Evolutionary conservation across 1,140 invertebrate species (phyloP).

Genomic region (Atopsyche davidsoni): DNA sequence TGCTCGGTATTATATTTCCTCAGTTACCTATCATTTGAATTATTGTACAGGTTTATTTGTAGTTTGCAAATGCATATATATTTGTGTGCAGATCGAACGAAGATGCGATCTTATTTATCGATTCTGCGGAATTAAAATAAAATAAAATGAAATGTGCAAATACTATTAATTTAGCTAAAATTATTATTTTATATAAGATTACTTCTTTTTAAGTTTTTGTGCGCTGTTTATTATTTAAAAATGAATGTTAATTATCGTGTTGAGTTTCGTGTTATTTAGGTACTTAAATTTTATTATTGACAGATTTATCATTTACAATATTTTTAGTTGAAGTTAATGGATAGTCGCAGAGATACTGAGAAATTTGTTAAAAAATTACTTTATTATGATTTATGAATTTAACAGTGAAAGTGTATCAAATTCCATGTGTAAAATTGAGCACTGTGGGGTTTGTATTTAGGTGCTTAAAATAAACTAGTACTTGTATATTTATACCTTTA

Average conservation of each 20-base stretch:
- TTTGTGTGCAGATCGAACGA: too few relatives aligned
- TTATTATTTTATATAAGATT: conserved; percentile 9
- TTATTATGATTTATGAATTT: not conserved
- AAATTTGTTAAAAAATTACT: conserved; percentile 7
- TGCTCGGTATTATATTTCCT: too few relatives aligned
- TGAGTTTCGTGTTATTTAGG: conserved; percentile 28
- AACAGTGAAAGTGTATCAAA: not conserved
- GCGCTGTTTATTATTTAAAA: conserved; percentile 2
- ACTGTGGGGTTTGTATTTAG: not conserved
- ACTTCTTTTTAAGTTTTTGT: not conserved
- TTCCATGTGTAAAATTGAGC: not conserved
- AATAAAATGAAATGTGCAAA: conserved; percentile 8
- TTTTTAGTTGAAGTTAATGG: conserved; percentile 9
- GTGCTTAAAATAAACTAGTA: conserved; percentile 6
- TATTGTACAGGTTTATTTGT: conserved; percentile 2
- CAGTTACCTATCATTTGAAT: conserved; percentile 15
- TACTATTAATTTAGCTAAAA: conserved; percentile 10
- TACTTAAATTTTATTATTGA: conserved; percentile 29
- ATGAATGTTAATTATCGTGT: not conserved
- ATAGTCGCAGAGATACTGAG: conserved; percentile 2
- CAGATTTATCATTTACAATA: conserved; percentile 23
- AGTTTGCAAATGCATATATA: too few relatives aligned
- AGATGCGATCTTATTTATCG: too few relatives aligned
- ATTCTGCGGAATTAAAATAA: too few relatives aligned
- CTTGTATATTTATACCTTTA: not conserved